phyloP scores from a whole-genome alignment of 2,888 invertebrate genomes.

The Stenolophus ochropezus region DNA sequence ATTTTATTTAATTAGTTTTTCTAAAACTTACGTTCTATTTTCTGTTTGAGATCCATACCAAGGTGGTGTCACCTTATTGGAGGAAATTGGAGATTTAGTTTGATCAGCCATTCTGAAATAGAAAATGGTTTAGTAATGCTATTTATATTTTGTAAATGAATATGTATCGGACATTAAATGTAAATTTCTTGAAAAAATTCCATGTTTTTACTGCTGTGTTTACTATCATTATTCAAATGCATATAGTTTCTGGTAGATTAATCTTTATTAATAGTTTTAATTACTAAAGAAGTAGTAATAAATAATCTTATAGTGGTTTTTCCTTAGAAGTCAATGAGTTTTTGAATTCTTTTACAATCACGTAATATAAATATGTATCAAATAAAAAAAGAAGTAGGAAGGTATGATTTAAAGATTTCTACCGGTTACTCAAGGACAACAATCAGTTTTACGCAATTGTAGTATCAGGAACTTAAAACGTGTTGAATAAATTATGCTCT shows the following conservation, averaged over 20 bases:
- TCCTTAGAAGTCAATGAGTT: not conserved
- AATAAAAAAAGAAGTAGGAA: slow-evolving; percentile 3
- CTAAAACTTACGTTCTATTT: slow-evolving; percentile 53
- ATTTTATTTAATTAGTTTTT: not conserved
- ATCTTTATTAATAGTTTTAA: not conserved
- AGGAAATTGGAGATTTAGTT: slow-evolving; percentile 62
- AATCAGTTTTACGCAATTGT: slow-evolving; percentile 9
- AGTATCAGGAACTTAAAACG: not conserved
- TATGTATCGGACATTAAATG: not conserved
- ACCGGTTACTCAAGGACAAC: not conserved
- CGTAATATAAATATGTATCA: not conserved
- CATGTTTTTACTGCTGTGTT: not conserved
- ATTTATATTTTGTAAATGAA: slow-evolving; percentile 32
- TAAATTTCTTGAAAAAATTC: not conserved
- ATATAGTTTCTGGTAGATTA: not conserved
- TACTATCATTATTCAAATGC: not conserved
- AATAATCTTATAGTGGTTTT: not conserved
- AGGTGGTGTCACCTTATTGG: slow-evolving; percentile 63
- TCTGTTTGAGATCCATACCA: slow-evolving; percentile 68
- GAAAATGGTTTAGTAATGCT: slow-evolving; percentile 18
- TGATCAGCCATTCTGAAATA: slow-evolving; percentile 67
- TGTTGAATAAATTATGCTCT: not conserved
- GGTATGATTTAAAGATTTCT: not conserved
- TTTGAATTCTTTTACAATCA: not conserved
- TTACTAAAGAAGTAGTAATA: not conserved